Percentiles rank a stretch among this genome's conserved stretches.
Conservation (phyloP, 2,113 vertebrate species). For the Arenaria interpres region DNA sequence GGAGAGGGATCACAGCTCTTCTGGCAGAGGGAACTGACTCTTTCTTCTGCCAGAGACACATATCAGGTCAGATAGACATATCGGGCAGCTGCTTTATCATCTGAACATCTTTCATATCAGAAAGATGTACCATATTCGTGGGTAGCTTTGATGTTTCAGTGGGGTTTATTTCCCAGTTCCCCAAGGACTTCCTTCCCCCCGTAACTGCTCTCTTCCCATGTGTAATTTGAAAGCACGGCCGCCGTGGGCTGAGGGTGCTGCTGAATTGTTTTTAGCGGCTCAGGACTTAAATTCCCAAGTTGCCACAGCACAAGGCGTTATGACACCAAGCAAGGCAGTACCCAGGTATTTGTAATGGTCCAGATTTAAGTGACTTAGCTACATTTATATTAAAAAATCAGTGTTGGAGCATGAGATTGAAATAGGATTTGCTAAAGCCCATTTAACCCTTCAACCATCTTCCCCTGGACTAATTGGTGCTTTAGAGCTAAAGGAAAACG, state of each 20-base stretch:
- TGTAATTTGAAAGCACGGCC: background rate
- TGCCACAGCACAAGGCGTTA: background rate
- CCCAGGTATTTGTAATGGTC: background rate
- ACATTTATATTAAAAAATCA: background rate
- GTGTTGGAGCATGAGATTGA: background rate
- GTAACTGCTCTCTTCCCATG: background rate
- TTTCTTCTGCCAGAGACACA: background rate
- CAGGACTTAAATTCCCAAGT: background rate
- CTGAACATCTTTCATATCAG: background rate
- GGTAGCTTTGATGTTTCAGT: background rate
- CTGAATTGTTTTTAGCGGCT: background rate
- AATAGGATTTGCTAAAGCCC: background rate
- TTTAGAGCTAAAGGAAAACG: background rate
- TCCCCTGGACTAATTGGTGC: background rate
- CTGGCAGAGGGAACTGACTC: background rate
- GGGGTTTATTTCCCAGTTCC: background rate
- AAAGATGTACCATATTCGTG: rapidly evolving
- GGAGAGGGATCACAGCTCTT: background rate
- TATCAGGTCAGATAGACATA: background rate
- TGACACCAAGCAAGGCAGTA: background rate
- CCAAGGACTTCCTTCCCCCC: background rate
- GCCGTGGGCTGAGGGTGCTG: background rate
- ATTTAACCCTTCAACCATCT: background rate
- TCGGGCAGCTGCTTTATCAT: background rate
- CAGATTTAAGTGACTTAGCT: background rate